A percentile compares a stretch with the other conserved stretches of the same genome.
Evolutionary conservation across 2,797 vertebrate genomes (phyloP).

Genomic region (Liparis tanakae): DNA sequence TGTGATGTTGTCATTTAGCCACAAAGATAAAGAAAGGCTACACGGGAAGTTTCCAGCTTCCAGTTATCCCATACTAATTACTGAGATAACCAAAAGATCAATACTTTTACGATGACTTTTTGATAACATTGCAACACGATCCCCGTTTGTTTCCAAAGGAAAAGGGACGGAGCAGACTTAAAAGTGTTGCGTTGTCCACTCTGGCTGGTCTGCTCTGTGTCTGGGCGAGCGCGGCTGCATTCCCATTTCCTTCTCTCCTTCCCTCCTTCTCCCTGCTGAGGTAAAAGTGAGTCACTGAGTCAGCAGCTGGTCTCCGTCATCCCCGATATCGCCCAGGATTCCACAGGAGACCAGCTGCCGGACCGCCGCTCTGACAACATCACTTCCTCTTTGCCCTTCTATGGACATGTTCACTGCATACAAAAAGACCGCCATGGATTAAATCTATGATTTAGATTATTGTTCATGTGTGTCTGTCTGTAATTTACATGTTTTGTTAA

Average conservation of each 20-base stretch:
- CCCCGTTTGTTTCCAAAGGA: background rate
- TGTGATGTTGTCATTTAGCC: constrained; percentile 12
- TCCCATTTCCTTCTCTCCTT: constrained; percentile 62
- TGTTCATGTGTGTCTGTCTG: background rate
- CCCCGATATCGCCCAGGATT: constrained; percentile 76
- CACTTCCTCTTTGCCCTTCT: constrained; percentile 81
- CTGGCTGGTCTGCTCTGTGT: constrained; percentile 71
- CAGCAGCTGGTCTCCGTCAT: constrained; percentile 84
- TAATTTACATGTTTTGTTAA: background rate
- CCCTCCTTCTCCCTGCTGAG: constrained; percentile 67
- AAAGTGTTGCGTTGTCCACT: constrained; percentile 55
- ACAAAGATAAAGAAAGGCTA: constrained; percentile 34
- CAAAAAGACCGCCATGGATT: constrained; percentile 21
- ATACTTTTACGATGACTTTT: constrained; percentile 26
- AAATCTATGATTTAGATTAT: constrained; percentile 17
- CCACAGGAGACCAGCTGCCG: constrained; percentile 58
- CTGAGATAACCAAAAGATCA: constrained; percentile 21
- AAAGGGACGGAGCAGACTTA: constrained; percentile 43
- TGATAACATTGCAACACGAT: constrained; percentile 29
- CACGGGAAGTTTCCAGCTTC: constrained; percentile 13
- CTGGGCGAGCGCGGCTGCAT: constrained; percentile 63
- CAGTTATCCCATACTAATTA: constrained; percentile 12
- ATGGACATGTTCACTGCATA: constrained; percentile 57
- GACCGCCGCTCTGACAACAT: constrained; percentile 64
- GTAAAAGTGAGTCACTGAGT: constrained; percentile 84